Conservation (phyloP, 2,113 vertebrate species). For the Hippopotamus amphibius region DNA sequence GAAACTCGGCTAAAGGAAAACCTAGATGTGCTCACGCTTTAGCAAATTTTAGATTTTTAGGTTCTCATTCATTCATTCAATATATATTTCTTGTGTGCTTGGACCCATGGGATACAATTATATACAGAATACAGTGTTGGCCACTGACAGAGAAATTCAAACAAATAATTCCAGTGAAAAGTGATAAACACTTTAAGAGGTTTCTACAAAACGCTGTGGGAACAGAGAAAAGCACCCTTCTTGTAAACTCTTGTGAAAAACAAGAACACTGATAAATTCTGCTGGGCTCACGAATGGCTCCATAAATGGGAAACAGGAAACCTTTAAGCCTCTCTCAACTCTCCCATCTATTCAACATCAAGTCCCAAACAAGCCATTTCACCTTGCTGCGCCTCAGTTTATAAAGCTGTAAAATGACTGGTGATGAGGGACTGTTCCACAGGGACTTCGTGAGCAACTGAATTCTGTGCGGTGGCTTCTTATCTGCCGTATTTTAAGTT, state of each 20-base stretch:
- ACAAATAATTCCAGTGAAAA: neutral
- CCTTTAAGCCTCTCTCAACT: neutral
- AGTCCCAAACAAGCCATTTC: neutral
- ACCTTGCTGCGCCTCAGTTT: neutral
- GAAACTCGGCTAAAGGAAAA: neutral
- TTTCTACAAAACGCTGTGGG: constrained; percentile 2
- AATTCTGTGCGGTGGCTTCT: neutral
- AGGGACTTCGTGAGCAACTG: neutral
- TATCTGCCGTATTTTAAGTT: neutral
- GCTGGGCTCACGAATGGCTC: neutral
- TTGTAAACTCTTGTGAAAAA: neutral
- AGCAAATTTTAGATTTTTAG: neutral
- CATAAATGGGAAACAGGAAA: neutral
- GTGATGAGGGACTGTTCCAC: neutral
- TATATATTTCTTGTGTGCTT: neutral
- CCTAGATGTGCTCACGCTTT: neutral
- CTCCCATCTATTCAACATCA: neutral
- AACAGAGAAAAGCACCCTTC: neutral
- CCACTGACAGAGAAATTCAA: neutral
- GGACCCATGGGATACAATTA: neutral
- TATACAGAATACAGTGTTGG: neutral
- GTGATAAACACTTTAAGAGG: neutral
- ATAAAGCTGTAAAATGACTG: neutral
- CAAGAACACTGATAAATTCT: neutral
- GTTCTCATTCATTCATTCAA: neutral